Base-by-base conservation (phyloP, 35 echinoderm and acorn worm species). In the Stichopus chloronotus region DNA sequence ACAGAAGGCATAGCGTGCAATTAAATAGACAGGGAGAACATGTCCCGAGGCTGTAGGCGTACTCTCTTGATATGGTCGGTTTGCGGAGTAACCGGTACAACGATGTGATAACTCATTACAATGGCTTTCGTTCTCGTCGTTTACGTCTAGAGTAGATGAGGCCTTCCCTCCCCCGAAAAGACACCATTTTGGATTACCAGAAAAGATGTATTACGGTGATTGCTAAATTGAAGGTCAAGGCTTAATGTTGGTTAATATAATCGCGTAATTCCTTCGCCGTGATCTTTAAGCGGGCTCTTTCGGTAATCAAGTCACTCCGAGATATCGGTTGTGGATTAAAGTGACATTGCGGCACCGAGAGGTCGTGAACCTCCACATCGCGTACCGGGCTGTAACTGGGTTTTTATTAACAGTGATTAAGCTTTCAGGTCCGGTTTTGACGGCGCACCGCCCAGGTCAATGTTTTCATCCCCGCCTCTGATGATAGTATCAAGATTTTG, bases 1-100 rank as follows among this genome's bases (percentile, higher is more conserved):
- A 83, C 19, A 65, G 4, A 6, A 52, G 25, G 55, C 5, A 52
- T 52, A 43, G 43, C 25, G 19, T n/a, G 17, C 43, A 24, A 56
- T 53, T 83, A 53, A 83, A 83, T 83, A 83, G 80, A 14, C 80
- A 56, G 55, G 7, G 30, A 17, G 80, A 83, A 83, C 80, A 83
- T 52, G 12, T 1, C 80, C 52, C 80, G 80, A 43, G 80, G 80
- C 22, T 5, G 43, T 43, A 43, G 30, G 30, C 30, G 30, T 1
- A 83, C 55, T 2, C 10, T 9, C 52, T 9, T 43, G 6, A 19
- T 65, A 65, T 65, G 61, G 61, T 19, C 19, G 61, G 9, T 65
- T 19, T 65, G 61, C 61, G 19, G 12, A 65, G 61, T 65, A 65
- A 65, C 19, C 30, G 30, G 61, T 65, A 65, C 19, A 63, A 19